Evolutionary conservation across 2,797 vertebrate species (phyloP), one percentile per base, ranked within the genome.

Genomic region (Eulemur albifrons): DNA sequence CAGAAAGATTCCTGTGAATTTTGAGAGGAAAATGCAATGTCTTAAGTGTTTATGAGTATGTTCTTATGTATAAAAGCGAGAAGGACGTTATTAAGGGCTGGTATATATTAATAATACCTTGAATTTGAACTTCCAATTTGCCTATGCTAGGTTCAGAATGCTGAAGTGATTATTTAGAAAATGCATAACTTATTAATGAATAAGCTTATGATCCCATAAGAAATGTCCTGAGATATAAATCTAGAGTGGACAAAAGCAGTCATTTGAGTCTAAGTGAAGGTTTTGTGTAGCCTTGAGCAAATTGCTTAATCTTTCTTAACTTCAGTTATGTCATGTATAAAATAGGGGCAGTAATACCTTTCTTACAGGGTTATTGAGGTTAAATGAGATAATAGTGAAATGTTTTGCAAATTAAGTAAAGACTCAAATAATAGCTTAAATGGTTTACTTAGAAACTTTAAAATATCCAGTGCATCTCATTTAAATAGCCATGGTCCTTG

Each of bases 141-240:
- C 69, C 23, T 93, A 1, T 63, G 27, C 17, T 63, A 27, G 32
- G 14, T 75, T 96, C 52, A 67, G 45, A 69, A 61, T 75, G 10
- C 50, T 73, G 88, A 89, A 40, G 30, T 89, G 84, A 59, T 45
- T 57, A 15, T 82, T 93, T 88, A 83, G 80, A 76, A 95, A 93
- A 17, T 43, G 13, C 7, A 27, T 50, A 65, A 30, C 32, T 61
- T 93, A 18, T 86, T 76, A 69, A 70, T 52, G 35, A 88, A 32
- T 94, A 95, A 70, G 20, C 4, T 59, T 80, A 63, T 91, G 65
- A 50, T 69, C 67, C 23, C 73, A 25, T 73, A 63, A 82, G 69
- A 88, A 81, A 50, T 25, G 27, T 73, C 48, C 21, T 65, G 12
- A 80, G 3, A 50, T 80, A 13, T 40, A 95, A 93, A 91, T 88